Conservation (phyloP, 2,113 vertebrate species). For the Typhlomys cinereus region DNA sequence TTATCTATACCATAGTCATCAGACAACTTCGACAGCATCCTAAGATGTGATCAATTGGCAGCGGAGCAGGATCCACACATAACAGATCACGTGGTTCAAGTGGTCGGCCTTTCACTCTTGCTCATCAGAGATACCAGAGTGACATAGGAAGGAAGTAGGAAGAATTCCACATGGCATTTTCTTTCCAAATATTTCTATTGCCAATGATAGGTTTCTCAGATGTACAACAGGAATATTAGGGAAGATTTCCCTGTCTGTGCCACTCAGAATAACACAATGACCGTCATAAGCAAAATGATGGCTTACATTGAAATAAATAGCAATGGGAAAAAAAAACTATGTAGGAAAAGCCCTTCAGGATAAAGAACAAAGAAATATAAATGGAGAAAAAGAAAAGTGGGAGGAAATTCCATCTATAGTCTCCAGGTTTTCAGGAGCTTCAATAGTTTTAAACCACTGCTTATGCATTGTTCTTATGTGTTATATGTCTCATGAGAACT, state of each 20-base stretch:
- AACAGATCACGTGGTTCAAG: too few relatives aligned
- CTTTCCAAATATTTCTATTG: background rate
- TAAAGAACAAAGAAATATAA: background rate
- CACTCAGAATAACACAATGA: background rate
- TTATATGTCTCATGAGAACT: constrained; percentile 59
- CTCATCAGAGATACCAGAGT: background rate
- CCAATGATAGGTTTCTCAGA: background rate
- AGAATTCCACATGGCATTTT: background rate
- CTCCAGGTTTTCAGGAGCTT: background rate
- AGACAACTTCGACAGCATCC: background rate
- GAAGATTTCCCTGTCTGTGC: background rate
- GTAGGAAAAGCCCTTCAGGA: background rate
- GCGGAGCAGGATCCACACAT: background rate
- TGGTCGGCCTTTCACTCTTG: too few relatives aligned
- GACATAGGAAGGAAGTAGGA: background rate
- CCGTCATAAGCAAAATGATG: background rate
- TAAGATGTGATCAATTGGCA: background rate
- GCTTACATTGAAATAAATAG: background rate
- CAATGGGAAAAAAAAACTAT: background rate
- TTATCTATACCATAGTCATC: accelerated
- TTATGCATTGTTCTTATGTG: background rate
- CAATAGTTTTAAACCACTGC: constrained; percentile 50
- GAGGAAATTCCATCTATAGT: background rate
- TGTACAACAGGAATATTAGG: background rate
- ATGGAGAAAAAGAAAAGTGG: background rate